Evolutionary conservation across 2,113 vertebrate genomes (phyloP).

Genomic region (Anhinga anhinga): DNA sequence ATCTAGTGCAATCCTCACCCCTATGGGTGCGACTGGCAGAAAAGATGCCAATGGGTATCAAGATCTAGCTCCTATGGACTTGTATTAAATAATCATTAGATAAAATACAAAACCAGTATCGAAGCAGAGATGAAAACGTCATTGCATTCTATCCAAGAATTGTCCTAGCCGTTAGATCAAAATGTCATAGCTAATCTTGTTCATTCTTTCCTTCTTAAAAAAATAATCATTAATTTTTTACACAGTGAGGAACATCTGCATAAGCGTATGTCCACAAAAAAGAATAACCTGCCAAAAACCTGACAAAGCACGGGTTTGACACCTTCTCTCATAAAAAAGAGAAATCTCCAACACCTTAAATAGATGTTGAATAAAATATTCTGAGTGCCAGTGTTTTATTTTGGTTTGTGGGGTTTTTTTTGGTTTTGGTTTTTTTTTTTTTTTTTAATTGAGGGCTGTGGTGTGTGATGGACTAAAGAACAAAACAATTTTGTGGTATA

Average conservation of each 20-base stretch:
- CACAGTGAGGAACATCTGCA: not conserved
- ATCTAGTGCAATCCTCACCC: not conserved
- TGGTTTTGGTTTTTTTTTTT: not conserved
- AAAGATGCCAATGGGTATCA: not conserved
- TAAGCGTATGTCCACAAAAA: not conserved
- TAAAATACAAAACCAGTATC: not conserved
- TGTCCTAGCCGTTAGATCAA: not conserved
- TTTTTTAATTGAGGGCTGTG: fast-evolving
- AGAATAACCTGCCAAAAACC: not conserved
- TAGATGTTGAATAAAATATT: not conserved
- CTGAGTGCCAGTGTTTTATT: not conserved
- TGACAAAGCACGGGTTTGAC: not conserved
- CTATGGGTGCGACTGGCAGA: not conserved
- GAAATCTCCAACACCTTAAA: not conserved
- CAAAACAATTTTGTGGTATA: not conserved
- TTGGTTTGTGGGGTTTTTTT: not conserved
- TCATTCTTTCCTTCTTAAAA: not conserved
- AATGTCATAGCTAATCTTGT: not conserved
- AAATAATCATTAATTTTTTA: not conserved
- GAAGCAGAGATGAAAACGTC: not conserved
- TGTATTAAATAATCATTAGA: not conserved
- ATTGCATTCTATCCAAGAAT: not conserved
- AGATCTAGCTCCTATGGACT: not conserved
- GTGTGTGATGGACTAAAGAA: not conserved
- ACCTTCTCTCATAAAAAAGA: not conserved